Evolutionary conservation across 2,888 invertebrate species (phyloP).

Genomic region (Caenorhabditis japonica): DNA sequence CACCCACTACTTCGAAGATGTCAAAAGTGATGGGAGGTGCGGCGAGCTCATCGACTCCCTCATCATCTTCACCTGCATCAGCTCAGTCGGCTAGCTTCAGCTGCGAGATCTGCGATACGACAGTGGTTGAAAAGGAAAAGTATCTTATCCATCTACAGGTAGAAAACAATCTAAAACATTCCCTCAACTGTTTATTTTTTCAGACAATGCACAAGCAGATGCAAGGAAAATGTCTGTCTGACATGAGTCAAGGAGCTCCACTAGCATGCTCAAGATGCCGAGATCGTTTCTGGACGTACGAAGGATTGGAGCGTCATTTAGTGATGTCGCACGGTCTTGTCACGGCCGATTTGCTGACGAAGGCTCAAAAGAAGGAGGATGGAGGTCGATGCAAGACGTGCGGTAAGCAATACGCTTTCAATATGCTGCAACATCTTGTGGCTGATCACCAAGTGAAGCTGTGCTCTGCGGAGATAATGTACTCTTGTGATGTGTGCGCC

Average conservation of each 20-base stretch:
- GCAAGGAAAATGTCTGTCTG: constrained; percentile 61
- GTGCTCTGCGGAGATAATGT: constrained; percentile 77
- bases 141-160: constrained; percentile 69
- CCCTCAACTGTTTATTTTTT: constrained; percentile 11
- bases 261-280: constrained; percentile 74
- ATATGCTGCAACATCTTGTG: constrained; percentile 76
- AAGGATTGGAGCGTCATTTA: constrained; percentile 94
- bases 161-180: not conserved
- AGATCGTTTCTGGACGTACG: constrained; percentile 89
- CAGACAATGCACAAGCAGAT: constrained; percentile 70
- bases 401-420: constrained; percentile 82
- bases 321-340: constrained; percentile 93
- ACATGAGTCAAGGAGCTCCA: constrained; percentile 74
- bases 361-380: constrained; percentile 93
- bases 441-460: constrained; percentile 74
- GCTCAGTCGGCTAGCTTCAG: not conserved
- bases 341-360: constrained; percentile 94
- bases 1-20: constrained; percentile 1
- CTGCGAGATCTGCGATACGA: constrained; percentile 74
- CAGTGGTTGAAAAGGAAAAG: constrained; percentile 58
- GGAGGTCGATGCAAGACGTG: constrained; percentile 94
- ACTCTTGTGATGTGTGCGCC: constrained; percentile 69
- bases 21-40: not conserved
- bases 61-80: not conserved
- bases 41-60: not conserved